phyloP scores from a whole-genome alignment of 2,888 invertebrate species.

The Platycnemis pennipes region DNA sequence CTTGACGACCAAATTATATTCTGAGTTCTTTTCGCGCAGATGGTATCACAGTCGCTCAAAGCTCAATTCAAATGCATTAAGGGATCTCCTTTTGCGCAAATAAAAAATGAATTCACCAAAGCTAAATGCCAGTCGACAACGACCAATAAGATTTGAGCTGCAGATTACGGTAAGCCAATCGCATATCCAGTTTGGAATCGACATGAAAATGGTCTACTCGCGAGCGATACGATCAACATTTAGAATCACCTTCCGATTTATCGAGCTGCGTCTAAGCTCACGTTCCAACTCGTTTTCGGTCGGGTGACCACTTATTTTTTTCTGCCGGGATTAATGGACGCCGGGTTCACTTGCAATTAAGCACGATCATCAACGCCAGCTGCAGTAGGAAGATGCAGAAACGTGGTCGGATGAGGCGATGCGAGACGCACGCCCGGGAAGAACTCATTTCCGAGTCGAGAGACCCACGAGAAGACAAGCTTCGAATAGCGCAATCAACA shows the following conservation, averaged over 20 bases:
- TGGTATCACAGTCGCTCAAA: neutral
- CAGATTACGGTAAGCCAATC: neutral
- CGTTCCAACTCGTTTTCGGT: neutral
- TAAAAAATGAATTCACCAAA: neutral
- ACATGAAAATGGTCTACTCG: neutral
- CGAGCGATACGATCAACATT: neutral
- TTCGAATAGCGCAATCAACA: neutral
- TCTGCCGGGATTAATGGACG: neutral
- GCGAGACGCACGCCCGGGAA: constrained; percentile 19
- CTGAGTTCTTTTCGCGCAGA: neutral
- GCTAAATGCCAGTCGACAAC: neutral
- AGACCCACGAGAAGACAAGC: neutral
- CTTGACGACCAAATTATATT: neutral
- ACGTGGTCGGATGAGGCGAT: neutral
- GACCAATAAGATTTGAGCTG: neutral
- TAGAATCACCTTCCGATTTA: neutral
- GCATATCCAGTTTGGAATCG: neutral
- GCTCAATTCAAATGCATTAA: neutral
- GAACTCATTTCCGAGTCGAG: neutral
- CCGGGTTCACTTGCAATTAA: constrained; percentile 31
- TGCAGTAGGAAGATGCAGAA: constrained; percentile 34
- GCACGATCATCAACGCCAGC: constrained; percentile 34
- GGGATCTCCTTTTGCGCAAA: neutral
- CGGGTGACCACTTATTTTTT: neutral
- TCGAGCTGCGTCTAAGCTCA: neutral